A percentile compares a stretch with the other conserved stretches of the same genome.
phyloP scores from a whole-genome alignment of 2,797 vertebrate species.

The Hirundo rustica region DNA sequence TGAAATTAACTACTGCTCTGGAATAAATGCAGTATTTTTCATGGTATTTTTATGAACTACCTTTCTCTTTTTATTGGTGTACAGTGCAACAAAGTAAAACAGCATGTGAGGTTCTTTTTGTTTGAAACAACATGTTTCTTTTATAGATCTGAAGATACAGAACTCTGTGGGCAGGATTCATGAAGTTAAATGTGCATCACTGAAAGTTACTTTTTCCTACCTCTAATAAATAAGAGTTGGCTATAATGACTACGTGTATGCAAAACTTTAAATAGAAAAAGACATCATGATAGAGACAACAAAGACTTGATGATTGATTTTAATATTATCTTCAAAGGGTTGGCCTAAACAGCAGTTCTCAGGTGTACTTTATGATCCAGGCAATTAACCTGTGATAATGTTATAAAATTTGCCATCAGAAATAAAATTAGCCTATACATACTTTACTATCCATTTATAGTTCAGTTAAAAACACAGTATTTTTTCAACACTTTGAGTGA shows the following conservation, averaged over 20 bases:
- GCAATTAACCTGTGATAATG: not conserved
- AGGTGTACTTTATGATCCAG: not conserved
- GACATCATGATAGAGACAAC: not conserved
- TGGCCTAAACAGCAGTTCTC: not conserved
- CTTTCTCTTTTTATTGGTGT: not conserved
- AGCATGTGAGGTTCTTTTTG: rapidly evolving
- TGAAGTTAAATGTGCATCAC: not conserved
- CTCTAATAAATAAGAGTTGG: not conserved
- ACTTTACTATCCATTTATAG: not conserved
- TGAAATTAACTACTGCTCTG: not conserved
- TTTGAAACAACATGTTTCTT: not conserved
- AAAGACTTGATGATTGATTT: not conserved
- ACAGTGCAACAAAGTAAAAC: not conserved
- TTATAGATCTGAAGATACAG: not conserved
- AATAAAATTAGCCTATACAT: not conserved
- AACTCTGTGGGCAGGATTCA: not conserved
- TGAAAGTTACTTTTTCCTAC: not conserved
- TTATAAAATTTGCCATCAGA: not conserved
- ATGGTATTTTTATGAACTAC: not conserved
- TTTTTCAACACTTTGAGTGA: not conserved
- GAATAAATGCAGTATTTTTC: not conserved
- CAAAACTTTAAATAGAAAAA: not conserved
- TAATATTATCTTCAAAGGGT: not conserved
- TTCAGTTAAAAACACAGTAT: not conserved
- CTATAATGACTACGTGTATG: not conserved